Base-by-base conservation (phyloP, 2,113 vertebrate genomes). In the Maccullochella peelii region DNA sequence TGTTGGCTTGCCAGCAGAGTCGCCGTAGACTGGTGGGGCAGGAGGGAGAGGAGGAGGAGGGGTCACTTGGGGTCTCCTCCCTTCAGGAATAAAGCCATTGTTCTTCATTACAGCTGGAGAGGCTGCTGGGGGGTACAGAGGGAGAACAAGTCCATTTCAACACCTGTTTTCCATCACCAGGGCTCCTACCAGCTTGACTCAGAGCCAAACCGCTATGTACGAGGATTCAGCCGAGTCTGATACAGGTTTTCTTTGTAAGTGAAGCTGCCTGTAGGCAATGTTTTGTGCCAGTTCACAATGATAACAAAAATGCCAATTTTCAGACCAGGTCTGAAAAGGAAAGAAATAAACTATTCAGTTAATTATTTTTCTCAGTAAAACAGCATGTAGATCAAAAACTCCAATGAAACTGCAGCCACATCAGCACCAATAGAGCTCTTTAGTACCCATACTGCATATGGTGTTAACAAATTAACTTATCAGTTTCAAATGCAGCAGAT, bases 141-240 rank as follows among this genome's bases (percentile, higher is more conserved):
- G 78, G 81, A 77, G 90, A 80, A 89, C 88, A 85, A 79, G 90
- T 92, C 90, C 75, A 92, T 89, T 89, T 88, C 73, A 80, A 82
- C 93, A 92, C 92, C 92, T 92, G 94, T 92, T 95, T 85, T 91
- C 84, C 83, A 89, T 91, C 82, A 86, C 30, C 58, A 8, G 73
- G 82, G 63, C 73, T 85, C 16, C 84, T 72, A 89, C 79, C 75
- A n/a, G 75, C 69, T 83, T 82, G 86, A 87, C 74, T 86, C 69
- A 0, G 68, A 83, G 87, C 89, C 89, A 86, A 83, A 68, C 21
- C 36, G 8, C 36, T 27, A 59, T 38, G 50, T 4, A 44, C 21
- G 6, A 49, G 33, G 58, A 73, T n/a, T 76, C 80, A 73, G 2
- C 54, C 1, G 25, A 14, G 55, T 30, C 62, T 44, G 14, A 83